These are phyloP conservation scores for Athripsodes cinereus DNA, from an alignment of 2,888 invertebrate genomes.

Conservation along the genomic window DNA sequence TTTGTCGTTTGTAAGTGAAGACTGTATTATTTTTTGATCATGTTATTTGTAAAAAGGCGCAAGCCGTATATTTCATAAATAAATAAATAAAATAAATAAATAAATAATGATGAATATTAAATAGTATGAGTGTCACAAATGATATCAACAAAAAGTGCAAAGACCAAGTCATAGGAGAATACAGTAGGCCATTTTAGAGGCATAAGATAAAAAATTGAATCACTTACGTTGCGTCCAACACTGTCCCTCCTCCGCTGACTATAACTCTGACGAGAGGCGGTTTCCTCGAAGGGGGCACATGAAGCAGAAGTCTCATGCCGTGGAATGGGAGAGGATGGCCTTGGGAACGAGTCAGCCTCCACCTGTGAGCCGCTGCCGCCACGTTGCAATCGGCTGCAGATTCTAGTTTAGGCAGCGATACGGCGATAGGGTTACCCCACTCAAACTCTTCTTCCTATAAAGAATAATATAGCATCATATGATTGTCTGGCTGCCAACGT, in stretches of 20 bases:
- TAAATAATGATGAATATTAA: too few relatives aligned
- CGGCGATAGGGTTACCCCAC: constrained; percentile 73
- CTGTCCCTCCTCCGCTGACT: constrained; percentile 68
- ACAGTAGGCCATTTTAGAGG: not conserved
- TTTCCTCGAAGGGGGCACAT: constrained; percentile 53
- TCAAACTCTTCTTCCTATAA: constrained; percentile 74
- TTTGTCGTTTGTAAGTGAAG: too few relatives aligned
- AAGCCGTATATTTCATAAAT: too few relatives aligned
- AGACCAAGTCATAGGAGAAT: too few relatives aligned
- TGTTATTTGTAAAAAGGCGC: too few relatives aligned
- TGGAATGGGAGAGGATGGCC: constrained; percentile 42
- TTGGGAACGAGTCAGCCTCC: constrained; percentile 54
- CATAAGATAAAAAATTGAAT: not conserved
- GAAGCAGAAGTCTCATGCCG: constrained; percentile 49
- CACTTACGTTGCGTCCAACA: constrained; percentile 53
- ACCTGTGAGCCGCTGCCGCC: constrained; percentile 58
- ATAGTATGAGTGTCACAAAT: too few relatives aligned
- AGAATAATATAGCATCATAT: not conserved
- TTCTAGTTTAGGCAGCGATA: constrained; percentile 41
- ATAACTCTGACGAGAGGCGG: constrained; percentile 64
- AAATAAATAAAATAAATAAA: too few relatives aligned
- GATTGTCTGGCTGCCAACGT: too few relatives aligned
- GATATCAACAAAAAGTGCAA: too few relatives aligned
- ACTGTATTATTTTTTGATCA: too few relatives aligned
- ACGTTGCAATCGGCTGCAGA: constrained; percentile 43